Evolutionary conservation across 2,113 vertebrate genomes (phyloP).

Genomic region (Saimiri boliviensis): DNA sequence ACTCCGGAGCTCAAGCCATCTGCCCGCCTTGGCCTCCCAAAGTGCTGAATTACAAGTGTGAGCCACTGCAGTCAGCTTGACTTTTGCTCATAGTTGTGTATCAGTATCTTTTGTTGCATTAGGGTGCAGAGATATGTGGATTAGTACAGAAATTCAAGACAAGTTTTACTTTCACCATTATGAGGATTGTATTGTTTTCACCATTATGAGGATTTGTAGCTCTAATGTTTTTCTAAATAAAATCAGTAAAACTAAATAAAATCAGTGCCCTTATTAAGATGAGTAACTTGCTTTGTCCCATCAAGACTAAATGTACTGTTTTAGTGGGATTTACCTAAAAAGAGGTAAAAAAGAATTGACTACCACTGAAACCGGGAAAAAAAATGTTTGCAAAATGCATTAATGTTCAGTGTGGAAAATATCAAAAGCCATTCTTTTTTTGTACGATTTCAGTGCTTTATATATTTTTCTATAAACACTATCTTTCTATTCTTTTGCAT

Average conservation of each 20-base stretch:
- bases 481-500: not conserved
- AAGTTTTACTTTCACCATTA: not conserved
- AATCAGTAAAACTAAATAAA: constrained; percentile 35
- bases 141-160: not conserved
- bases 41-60: no score
- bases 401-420: not conserved
- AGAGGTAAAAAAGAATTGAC: not conserved
- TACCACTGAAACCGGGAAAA: not conserved
- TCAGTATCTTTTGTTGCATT: not conserved
- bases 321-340: constrained; percentile 25
- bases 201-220: constrained; percentile 21
- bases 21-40: no score
- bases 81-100: not conserved
- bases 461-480: not conserved
- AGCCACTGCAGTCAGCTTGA: not conserved
- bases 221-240: constrained; percentile 45
- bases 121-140: not conserved
- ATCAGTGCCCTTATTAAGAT: not conserved
- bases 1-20: no score
- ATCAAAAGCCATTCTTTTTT: constrained; percentile 4
- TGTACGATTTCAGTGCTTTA: not conserved
- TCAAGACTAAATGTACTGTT: not conserved
- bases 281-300: not conserved
- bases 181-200: constrained; percentile 35
- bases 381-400: not conserved